Evolutionary conservation across 2,888 invertebrate genomes (phyloP).

Genomic region (Aspidiotus rigidus): DNA sequence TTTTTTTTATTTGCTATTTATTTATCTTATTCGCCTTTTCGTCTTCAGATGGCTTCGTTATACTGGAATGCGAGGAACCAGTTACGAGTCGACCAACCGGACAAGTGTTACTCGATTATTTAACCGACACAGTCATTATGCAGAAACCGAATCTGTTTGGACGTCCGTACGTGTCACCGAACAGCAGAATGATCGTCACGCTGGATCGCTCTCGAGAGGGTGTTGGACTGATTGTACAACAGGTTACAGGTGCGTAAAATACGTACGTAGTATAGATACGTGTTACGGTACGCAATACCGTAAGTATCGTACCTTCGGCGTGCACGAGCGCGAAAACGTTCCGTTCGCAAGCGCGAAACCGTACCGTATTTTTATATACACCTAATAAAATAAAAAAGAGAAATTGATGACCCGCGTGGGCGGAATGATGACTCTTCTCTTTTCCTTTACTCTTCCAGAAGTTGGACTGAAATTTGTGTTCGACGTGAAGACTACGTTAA

Average conservation of each 20-base stretch:
- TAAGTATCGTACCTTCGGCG: no score
- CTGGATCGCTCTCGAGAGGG: conserved; percentile 52
- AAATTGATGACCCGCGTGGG: background rate
- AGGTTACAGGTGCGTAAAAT: conserved; percentile 50
- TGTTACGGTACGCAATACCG: no score
- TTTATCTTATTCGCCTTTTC: background rate
- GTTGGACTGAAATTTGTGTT: conserved; percentile 58
- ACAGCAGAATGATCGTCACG: conserved; percentile 59
- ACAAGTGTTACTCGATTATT: conserved; percentile 59
- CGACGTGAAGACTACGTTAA: conserved; percentile 64
- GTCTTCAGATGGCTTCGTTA: conserved; percentile 57
- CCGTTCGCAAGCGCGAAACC: no score
- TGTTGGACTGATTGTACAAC: conserved; percentile 52
- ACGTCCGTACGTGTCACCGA: conserved; percentile 58
- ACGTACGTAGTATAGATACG: no score
- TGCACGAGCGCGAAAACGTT: no score
- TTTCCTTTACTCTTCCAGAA: conserved; percentile 44
- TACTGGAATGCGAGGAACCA: conserved; percentile 61
- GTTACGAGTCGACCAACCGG: conserved; percentile 55
- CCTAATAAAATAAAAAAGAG: no score
- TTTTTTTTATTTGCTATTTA: no score
- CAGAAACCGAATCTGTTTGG: conserved; percentile 56
- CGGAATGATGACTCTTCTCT: background rate
- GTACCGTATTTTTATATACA: no score
- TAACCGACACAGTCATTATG: conserved; percentile 60